A percentile compares a stretch with the other conserved stretches of the same genome.
phyloP scores from a whole-genome alignment of 2,113 vertebrate genomes.

The Astur gentilis region DNA sequence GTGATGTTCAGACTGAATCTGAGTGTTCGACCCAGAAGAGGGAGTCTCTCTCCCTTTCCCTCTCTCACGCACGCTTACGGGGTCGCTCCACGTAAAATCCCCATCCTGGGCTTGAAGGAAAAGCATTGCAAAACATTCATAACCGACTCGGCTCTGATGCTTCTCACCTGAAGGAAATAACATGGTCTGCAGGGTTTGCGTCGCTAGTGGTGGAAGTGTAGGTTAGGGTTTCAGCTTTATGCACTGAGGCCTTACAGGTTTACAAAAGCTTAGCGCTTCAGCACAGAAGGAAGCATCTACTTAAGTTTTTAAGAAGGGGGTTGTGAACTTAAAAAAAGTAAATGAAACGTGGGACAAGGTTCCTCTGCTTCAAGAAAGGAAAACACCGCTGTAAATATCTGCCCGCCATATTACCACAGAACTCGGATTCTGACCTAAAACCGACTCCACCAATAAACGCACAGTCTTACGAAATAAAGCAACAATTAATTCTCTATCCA shows the following conservation, averaged over 20 bases:
- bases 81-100: neutral
- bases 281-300: neutral
- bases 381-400: neutral
- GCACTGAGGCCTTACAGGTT: neutral
- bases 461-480: neutral
- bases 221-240: neutral
- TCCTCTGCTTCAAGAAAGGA: neutral
- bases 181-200: neutral
- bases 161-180: neutral
- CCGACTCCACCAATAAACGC: neutral
- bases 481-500: neutral
- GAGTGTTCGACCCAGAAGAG: conserved; percentile 27
- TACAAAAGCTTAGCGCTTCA: neutral
- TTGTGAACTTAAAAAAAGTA: neutral
- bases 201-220: neutral
- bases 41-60: neutral
- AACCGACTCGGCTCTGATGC: neutral
- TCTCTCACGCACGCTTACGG: neutral
- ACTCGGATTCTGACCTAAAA: neutral
- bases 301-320: neutral
- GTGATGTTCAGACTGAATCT: neutral
- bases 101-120: neutral
- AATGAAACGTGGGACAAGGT: neutral
- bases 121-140: neutral
- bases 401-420: neutral